phyloP scores from a whole-genome alignment of 1,140 invertebrate species.

The Danaus plexippus region DNA sequence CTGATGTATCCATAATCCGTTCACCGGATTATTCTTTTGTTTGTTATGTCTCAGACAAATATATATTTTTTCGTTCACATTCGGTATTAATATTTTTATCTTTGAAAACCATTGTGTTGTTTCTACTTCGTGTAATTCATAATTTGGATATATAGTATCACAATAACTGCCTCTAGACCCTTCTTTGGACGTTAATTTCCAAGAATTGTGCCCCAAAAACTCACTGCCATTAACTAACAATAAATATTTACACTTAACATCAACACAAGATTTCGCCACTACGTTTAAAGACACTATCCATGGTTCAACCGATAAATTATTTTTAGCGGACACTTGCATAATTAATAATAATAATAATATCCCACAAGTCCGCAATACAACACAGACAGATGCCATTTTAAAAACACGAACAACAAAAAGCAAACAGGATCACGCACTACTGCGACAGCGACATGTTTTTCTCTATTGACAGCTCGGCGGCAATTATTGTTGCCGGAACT shows the following conservation, averaged over 20 bases:
- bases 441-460: slow-evolving; percentile 50
- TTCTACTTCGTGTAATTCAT: slow-evolving; percentile 51
- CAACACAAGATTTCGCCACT: slow-evolving; percentile 46
- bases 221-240: slow-evolving; percentile 51
- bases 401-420: slow-evolving; percentile 35
- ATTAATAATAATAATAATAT: slow-evolving; percentile 47
- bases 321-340: slow-evolving; percentile 36
- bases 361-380: slow-evolving; percentile 66
- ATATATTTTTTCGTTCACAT: slow-evolving; percentile 39
- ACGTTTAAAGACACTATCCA: slow-evolving; percentile 54
- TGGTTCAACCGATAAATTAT: slow-evolving; percentile 34
- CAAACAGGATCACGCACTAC: slow-evolving; percentile 26
- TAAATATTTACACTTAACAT: slow-evolving; percentile 62
- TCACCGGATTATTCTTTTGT: slow-evolving; percentile 36
- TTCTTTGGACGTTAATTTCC: slow-evolving; percentile 53
- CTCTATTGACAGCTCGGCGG: slow-evolving; percentile 54
- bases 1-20: slow-evolving; percentile 56
- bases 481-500: slow-evolving; percentile 60
- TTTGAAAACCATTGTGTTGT: slow-evolving; percentile 38
- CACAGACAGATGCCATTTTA: slow-evolving; percentile 55
- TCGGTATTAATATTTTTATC: slow-evolving; percentile 42
- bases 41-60: slow-evolving; percentile 46
- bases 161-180: slow-evolving; percentile 41
- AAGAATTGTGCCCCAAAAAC: slow-evolving; percentile 57
- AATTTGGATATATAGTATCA: slow-evolving; percentile 55